These are phyloP conservation scores for Drosophila ohnishii DNA, from an alignment of 1,140 invertebrate genomes.

Conservation along the genomic window DNA sequence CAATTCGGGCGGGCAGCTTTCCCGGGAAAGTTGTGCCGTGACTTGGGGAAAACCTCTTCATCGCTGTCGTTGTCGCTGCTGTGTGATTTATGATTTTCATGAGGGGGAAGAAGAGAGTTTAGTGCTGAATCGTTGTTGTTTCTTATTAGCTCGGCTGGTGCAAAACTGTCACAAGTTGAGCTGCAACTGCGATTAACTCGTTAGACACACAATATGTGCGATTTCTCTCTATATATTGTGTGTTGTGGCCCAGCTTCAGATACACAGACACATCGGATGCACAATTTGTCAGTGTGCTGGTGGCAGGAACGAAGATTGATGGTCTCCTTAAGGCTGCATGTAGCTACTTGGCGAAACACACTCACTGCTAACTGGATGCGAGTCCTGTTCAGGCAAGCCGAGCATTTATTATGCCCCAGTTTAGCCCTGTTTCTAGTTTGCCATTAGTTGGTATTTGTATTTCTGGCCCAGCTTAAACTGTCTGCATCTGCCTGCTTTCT, in stretches of 20 bases:
- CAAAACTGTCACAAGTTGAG: slow-evolving; percentile 67
- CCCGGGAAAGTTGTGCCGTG: slow-evolving; percentile 19
- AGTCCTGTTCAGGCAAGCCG: slow-evolving; percentile 28
- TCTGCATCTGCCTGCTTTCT: slow-evolving; percentile 49
- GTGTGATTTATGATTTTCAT: slow-evolving; percentile 74
- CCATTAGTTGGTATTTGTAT: slow-evolving; percentile 20
- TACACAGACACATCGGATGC: slow-evolving; percentile 16
- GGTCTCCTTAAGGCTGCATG: slow-evolving; percentile 50
- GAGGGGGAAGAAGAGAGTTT: slow-evolving; percentile 11
- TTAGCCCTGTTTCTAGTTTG: slow-evolving; percentile 42
- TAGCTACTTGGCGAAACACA: slow-evolving; percentile 56
- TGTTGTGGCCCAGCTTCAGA: slow-evolving; percentile 38
- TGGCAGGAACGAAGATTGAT: slow-evolving; percentile 74
- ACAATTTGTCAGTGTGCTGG: slow-evolving; percentile 42
- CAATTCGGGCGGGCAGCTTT: slow-evolving; percentile 18
- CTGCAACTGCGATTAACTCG: slow-evolving; percentile 69
- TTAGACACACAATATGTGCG: slow-evolving; percentile 53
- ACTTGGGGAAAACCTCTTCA: slow-evolving; percentile 21
- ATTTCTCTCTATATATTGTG: slow-evolving; percentile 36
- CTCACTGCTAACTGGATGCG: slow-evolving; percentile 13
- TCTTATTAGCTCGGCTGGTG: slow-evolving; percentile 60
- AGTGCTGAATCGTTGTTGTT: slow-evolving; percentile 29
- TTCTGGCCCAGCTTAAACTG: slow-evolving; percentile 27
- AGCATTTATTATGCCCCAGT: slow-evolving; percentile 63
- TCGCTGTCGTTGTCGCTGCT: slow-evolving; percentile 22